Percentiles rank a stretch among this genome's conserved stretches.
Evolutionary conservation across 2,797 vertebrate genomes (phyloP).

Genomic region (Sorex maritimensis): DNA sequence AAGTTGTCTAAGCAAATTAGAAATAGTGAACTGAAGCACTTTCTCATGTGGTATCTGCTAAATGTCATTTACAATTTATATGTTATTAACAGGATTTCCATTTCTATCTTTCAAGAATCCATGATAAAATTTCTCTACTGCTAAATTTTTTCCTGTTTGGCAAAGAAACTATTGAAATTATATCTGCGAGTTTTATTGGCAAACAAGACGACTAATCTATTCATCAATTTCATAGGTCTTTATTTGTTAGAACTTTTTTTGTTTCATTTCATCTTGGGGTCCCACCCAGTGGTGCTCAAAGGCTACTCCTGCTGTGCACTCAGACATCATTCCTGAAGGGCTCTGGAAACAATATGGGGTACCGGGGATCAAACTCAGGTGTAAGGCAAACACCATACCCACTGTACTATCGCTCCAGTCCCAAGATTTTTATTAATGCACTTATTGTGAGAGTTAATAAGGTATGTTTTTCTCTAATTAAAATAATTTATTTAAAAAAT

Average conservation of each 20-base stretch:
- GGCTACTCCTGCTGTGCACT: too few relatives aligned
- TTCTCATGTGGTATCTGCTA: slow-evolving; percentile 81
- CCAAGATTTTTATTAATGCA: neutral
- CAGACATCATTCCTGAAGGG: too few relatives aligned
- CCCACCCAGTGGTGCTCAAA: too few relatives aligned
- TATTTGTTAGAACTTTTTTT: slow-evolving; percentile 30
- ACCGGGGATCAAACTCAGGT: too few relatives aligned
- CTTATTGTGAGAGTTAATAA: slow-evolving; percentile 56
- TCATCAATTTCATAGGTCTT: neutral
- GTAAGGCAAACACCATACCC: too few relatives aligned
- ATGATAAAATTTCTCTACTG: slow-evolving; percentile 65
- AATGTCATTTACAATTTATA: slow-evolving; percentile 82
- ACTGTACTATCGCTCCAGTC: too few relatives aligned
- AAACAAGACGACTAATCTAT: slow-evolving; percentile 57
- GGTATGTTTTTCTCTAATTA: slow-evolving; percentile 65
- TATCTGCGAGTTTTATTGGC: slow-evolving; percentile 31
- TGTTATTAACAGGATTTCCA: slow-evolving; percentile 60
- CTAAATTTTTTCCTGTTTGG: slow-evolving; percentile 17
- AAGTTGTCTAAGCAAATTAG: slow-evolving; percentile 82
- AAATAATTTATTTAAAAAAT: slow-evolving; percentile 60
- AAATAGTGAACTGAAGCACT: slow-evolving; percentile 82
- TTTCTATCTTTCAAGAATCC: slow-evolving; percentile 69
- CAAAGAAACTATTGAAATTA: slow-evolving; percentile 52
- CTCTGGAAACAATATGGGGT: too few relatives aligned
- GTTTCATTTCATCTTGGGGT: too few relatives aligned